Evolutionary conservation across 2,113 vertebrate species (phyloP).

Genomic region (Gopherus flavomarginatus): DNA sequence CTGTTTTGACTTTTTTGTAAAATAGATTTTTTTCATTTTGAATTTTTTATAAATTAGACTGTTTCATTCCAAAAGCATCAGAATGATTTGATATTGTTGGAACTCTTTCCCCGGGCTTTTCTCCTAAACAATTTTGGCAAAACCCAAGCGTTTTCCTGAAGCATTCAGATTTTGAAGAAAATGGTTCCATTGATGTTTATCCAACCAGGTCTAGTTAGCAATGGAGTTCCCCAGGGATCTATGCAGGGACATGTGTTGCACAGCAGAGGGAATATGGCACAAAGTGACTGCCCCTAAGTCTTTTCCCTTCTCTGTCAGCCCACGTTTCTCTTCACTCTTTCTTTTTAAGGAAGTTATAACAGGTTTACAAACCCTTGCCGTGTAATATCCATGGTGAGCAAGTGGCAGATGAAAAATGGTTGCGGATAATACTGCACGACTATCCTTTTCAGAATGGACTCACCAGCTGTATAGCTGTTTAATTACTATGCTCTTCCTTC

Average conservation of each 20-base stretch:
- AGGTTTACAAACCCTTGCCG: too few species aligned
- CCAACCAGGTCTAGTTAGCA: neutral
- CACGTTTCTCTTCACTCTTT: neutral
- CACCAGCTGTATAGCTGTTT: neutral
- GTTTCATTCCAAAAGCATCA: neutral
- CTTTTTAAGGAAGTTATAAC: too few species aligned
- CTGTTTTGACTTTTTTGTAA: neutral
- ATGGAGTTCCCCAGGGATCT: neutral
- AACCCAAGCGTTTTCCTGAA: neutral
- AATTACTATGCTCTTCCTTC: neutral
- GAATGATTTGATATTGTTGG: neutral
- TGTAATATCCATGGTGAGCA: neutral
- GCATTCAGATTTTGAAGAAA: neutral
- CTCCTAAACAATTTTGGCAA: neutral
- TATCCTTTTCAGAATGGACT: neutral
- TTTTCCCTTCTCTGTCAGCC: neutral
- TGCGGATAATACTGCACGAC: rapidly evolving
- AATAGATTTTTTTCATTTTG: neutral
- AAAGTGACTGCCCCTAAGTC: neutral
- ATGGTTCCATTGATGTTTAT: neutral
- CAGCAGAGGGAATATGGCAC: neutral
- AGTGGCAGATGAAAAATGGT: rapidly evolving
- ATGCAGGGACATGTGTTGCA: neutral
- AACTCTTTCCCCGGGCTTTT: neutral
- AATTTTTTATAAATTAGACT: neutral